Conservation (phyloP, 2,797 vertebrate species). For the Decapterus maruadsi region DNA sequence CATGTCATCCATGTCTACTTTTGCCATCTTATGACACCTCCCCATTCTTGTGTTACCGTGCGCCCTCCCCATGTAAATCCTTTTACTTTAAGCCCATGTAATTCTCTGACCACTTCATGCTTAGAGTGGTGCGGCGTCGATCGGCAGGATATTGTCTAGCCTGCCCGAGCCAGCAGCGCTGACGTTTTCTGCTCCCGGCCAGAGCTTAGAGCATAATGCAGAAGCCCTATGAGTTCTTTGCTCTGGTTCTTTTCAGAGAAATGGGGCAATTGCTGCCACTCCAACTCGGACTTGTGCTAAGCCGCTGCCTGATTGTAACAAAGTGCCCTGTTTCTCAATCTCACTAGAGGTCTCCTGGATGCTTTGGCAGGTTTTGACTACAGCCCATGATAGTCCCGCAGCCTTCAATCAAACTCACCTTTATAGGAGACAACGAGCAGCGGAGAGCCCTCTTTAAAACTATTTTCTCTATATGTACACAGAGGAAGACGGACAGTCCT, state of each 20-base stretch:
- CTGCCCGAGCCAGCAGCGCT: not conserved
- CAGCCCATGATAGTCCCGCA: conserved; percentile 4
- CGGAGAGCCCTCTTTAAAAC: conserved; percentile 25
- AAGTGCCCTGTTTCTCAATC: conserved; percentile 47
- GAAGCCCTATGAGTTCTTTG: conserved; percentile 29
- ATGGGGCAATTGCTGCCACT: conserved; percentile 45
- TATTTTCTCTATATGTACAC: conserved; percentile 32
- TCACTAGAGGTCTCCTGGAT: conserved; percentile 21
- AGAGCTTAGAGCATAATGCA: conserved; percentile 42
- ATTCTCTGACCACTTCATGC: conserved; percentile 63
- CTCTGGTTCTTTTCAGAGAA: conserved; percentile 54
- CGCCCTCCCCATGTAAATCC: conserved; percentile 64
- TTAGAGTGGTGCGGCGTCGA: conserved; percentile 29
- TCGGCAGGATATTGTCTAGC: conserved; percentile 46
- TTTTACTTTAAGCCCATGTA: conserved; percentile 75
- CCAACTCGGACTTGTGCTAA: conserved; percentile 38
- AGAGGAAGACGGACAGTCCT: conserved; percentile 28
- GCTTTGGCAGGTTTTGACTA: conserved; percentile 21
- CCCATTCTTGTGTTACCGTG: conserved; percentile 28
- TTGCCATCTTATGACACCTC: not conserved
- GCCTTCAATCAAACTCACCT: conserved; percentile 24
- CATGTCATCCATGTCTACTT: not conserved
- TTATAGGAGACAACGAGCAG: not conserved
- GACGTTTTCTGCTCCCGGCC: conserved; percentile 22
- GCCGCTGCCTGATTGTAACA: conserved; percentile 46